A percentile compares a stretch with the other conserved stretches of the same genome.
Conservation (phyloP, 2,797 vertebrate species). For the Lepus townsendii region DNA sequence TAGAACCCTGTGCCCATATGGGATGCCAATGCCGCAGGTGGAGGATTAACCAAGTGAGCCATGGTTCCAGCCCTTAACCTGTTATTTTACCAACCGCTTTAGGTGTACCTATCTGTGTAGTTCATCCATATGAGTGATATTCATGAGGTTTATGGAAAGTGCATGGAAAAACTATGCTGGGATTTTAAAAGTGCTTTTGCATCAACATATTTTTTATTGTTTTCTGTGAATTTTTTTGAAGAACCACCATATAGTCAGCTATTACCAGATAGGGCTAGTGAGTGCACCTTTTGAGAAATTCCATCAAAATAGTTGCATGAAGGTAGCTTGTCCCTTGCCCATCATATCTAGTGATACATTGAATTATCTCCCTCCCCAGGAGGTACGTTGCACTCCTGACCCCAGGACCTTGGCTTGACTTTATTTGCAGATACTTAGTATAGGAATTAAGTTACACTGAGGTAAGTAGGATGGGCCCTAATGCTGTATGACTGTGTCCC, state of each 20-base stretch:
- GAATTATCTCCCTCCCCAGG: background rate
- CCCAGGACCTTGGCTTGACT: background rate
- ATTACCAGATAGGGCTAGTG: background rate
- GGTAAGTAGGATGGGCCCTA: background rate
- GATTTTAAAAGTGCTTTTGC: too few relatives aligned
- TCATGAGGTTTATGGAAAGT: too few relatives aligned
- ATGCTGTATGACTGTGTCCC: background rate
- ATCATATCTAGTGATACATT: background rate
- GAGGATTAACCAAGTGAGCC: too few relatives aligned
- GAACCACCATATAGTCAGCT: background rate
- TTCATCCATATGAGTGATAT: background rate
- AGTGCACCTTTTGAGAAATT: background rate
- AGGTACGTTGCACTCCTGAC: background rate
- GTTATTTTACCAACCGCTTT: background rate
- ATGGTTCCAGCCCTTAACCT: too few relatives aligned
- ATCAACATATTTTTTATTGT: too few relatives aligned
- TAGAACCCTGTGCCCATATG: too few relatives aligned
- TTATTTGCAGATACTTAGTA: constrained; percentile 30
- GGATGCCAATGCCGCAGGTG: too few relatives aligned
- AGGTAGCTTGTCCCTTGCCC: background rate
- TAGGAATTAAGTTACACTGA: constrained; percentile 2
- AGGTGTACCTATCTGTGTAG: background rate
- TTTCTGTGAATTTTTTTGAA: too few relatives aligned
- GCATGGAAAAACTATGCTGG: too few relatives aligned
- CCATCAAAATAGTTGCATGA: background rate